Evolutionary conservation across 1,140 invertebrate genomes (phyloP), one percentile per base, ranked within the genome.

Genomic region (Pseudomyrmex sp.): DNA sequence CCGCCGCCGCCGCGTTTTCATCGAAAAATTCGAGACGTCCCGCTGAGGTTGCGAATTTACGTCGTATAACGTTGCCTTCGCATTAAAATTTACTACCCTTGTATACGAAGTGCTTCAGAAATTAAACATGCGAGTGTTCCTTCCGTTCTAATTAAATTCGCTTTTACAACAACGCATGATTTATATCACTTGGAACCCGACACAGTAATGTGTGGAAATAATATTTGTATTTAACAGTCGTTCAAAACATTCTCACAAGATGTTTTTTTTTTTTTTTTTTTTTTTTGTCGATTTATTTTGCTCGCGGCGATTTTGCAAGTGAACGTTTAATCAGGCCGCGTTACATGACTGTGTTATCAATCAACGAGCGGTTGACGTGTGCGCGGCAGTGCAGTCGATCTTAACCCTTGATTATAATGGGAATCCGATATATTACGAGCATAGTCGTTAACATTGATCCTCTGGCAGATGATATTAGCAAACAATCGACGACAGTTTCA

Each of bases 21-120:
- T 35, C 80, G 73, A 88, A 88, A 88, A 88, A 84, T 79, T 86
- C 26, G 48, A 59, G 26, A 52, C 12, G 54, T 50, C 18, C 63
- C 9, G 20, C 66, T 26, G 66, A 61, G 76, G 23, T n/a, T 70
- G 35, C 35, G 20, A 80, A 80, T 80, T 80, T 80, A 80, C 54
- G 54, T 59, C 44, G 54, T 26, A 26, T n/a, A n/a, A n/a, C 20
- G 66, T 46, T 18, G 65, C 12, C 44, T 12, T 26, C 44, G 66
- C 46, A 23, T 80, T 80, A 61, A 70, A 80, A 80, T 80, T 80
- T 80, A 80, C 4, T 18, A 15, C 35, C 10, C n/a, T 26, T 35
- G 13, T 35, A 18, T 23, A 46, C 26, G 20, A 4, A 26, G 13
- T 44, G 44, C n/a, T 63, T 8, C 23, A 56, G 23, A 9, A 48